These are phyloP conservation scores for Busseola fusca DNA, from an alignment of 2,888 invertebrate genomes.

Conservation along the genomic window DNA sequence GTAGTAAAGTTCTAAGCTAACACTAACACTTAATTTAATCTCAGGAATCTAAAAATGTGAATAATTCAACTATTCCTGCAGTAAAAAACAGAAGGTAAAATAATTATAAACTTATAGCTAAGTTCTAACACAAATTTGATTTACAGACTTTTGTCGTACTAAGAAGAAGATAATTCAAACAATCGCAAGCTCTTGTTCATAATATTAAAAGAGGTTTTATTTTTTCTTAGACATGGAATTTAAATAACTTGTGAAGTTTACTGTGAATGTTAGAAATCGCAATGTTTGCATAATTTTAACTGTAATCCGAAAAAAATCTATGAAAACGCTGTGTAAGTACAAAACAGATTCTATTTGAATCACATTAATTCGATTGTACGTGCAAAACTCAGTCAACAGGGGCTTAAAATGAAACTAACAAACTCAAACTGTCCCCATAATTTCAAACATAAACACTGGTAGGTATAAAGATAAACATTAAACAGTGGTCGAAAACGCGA, in stretches of 20 bases:
- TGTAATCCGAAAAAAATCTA: neutral
- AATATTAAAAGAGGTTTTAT: neutral
- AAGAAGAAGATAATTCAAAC: neutral
- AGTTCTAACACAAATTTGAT: neutral
- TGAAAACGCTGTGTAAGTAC: neutral
- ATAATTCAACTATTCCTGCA: neutral
- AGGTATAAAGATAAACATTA: slow-evolving; percentile 29
- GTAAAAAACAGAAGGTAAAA: neutral
- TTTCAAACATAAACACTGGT: slow-evolving; percentile 9
- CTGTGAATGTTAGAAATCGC: neutral
- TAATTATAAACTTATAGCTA: neutral
- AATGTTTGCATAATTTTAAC: neutral
- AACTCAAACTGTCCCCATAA: slow-evolving; percentile 9
- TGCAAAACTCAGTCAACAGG: slow-evolving; percentile 20
- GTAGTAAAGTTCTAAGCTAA: too few relatives aligned
- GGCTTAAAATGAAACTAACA: slow-evolving; percentile 38
- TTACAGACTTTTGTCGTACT: too few relatives aligned
- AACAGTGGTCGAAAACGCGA: slow-evolving; percentile 39
- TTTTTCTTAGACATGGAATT: neutral
- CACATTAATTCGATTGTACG: slow-evolving; percentile 23
- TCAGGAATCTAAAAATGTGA: neutral
- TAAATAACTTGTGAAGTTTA: neutral
- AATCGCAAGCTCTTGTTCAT: neutral
- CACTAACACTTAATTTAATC: too few relatives aligned
- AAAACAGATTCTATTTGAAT: slow-evolving; percentile 2